A percentile compares a stretch with the other conserved stretches of the same genome.
Conservation (phyloP, 2,113 vertebrate genomes). For the Rhea pennata region DNA sequence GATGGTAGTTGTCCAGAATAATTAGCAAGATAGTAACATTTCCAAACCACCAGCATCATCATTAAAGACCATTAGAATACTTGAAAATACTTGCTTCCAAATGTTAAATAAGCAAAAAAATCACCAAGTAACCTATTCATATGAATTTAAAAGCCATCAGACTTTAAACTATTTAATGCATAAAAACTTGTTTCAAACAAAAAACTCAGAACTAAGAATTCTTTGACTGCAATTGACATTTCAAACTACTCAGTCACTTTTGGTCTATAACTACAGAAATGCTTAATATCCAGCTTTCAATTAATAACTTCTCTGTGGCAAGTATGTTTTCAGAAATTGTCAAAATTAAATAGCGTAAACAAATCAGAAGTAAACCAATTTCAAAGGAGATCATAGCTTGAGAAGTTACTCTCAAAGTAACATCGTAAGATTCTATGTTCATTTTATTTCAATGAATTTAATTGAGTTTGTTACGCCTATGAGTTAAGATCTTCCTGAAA, state of each 20-base stretch:
- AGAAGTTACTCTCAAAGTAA: not conserved
- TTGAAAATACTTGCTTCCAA: too few relatives aligned
- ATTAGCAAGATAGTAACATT: too few relatives aligned
- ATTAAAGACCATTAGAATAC: too few relatives aligned
- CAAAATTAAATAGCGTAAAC: not conserved
- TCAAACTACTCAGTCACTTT: not conserved
- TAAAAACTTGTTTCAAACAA: not conserved
- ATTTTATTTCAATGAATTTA: not conserved
- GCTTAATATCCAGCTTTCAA: not conserved
- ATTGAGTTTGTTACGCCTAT: not conserved
- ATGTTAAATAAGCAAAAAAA: not conserved
- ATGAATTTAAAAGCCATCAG: not conserved
- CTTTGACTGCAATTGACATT: not conserved
- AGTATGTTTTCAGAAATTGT: not conserved
- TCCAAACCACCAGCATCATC: too few relatives aligned
- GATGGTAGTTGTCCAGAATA: too few relatives aligned
- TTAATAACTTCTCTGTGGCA: not conserved
- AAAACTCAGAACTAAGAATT: not conserved
- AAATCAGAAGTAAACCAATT: not conserved
- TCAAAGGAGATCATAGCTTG: not conserved
- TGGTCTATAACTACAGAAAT: not conserved
- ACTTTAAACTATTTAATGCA: not conserved
- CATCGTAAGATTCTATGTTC: not conserved
- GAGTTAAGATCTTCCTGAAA: not conserved
- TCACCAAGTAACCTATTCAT: not conserved